A percentile compares a stretch with the other conserved stretches of the same genome.
phyloP scores from a whole-genome alignment of 2,797 vertebrate species.

The Rhabdophis nuchalis region DNA sequence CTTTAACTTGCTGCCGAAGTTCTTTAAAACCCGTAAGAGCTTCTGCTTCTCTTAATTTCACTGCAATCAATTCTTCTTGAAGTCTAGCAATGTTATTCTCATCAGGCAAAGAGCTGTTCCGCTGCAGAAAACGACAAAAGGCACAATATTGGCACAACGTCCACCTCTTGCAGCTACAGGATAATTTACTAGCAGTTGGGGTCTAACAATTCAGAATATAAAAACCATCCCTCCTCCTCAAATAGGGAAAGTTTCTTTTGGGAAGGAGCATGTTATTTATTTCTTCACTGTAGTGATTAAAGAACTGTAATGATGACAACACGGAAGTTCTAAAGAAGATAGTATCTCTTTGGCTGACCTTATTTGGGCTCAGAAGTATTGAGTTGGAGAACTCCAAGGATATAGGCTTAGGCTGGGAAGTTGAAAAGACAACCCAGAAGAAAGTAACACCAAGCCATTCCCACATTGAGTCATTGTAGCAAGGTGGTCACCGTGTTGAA shows the following conservation, averaged over 20 bases:
- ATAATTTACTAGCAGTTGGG: neutral
- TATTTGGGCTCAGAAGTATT: neutral
- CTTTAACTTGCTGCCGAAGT: conserved; percentile 87
- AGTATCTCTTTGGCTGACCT: neutral
- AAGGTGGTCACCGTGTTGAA: neutral
- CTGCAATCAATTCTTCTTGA: conserved; percentile 93
- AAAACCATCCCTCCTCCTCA: neutral
- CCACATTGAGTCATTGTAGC: neutral
- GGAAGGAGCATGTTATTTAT: neutral
- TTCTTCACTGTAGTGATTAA: neutral
- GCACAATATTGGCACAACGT: neutral
- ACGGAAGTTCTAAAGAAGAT: neutral
- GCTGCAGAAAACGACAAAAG: conserved; percentile 70
- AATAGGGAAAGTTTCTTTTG: neutral
- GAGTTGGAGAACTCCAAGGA: neutral
- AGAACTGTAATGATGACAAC: neutral
- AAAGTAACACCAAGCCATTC: neutral
- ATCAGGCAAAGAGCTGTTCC: conserved; percentile 89
- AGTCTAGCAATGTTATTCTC: conserved; percentile 92
- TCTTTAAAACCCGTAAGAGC: conserved; percentile 90
- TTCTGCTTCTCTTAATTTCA: conserved; percentile 93
- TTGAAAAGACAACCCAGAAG: neutral
- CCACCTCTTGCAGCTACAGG: neutral
- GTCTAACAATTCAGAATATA: neutral
- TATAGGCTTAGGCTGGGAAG: neutral